phyloP scores from a whole-genome alignment of 2,888 invertebrate genomes.

The Hemistola chrysoprasaria region DNA sequence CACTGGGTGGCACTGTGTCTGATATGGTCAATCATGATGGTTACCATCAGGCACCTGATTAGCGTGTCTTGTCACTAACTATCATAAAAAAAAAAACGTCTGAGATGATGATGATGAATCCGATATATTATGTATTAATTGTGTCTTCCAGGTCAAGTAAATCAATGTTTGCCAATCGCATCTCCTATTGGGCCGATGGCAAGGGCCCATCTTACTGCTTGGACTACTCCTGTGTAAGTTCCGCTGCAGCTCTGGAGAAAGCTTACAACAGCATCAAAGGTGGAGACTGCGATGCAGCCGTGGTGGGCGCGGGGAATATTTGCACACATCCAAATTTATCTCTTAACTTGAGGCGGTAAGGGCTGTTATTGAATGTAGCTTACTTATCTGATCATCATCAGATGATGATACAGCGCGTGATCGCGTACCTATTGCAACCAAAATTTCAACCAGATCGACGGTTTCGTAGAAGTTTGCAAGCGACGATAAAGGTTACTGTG shows the following conservation, averaged over 20 bases:
- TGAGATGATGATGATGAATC: too few relatives aligned
- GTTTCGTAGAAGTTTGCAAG: too few relatives aligned
- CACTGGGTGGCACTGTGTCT: too few relatives aligned
- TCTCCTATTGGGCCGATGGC: constrained; percentile 60
- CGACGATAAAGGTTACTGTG: too few relatives aligned
- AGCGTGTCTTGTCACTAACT: too few relatives aligned
- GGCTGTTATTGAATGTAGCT: neutral
- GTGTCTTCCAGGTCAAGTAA: constrained; percentile 42
- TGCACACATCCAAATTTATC: constrained; percentile 71
- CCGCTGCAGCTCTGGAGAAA: constrained; percentile 49
- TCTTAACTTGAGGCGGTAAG: constrained; percentile 46
- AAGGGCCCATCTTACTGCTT: constrained; percentile 56
- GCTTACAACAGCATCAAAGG: constrained; percentile 47
- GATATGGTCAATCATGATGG: too few relatives aligned
- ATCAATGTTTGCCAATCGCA: constrained; percentile 58
- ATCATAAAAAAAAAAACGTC: too few relatives aligned
- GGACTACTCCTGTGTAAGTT: constrained; percentile 50
- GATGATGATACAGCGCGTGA: too few relatives aligned
- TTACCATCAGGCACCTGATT: too few relatives aligned
- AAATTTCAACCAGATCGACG: too few relatives aligned
- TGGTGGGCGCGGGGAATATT: constrained; percentile 83
- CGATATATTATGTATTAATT: neutral
- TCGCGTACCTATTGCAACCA: too few relatives aligned
- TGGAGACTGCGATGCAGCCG: constrained; percentile 70
- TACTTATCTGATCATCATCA: too few relatives aligned